Evolutionary conservation across 2,113 vertebrate species (phyloP).

Genomic region (Puma concolor): DNA sequence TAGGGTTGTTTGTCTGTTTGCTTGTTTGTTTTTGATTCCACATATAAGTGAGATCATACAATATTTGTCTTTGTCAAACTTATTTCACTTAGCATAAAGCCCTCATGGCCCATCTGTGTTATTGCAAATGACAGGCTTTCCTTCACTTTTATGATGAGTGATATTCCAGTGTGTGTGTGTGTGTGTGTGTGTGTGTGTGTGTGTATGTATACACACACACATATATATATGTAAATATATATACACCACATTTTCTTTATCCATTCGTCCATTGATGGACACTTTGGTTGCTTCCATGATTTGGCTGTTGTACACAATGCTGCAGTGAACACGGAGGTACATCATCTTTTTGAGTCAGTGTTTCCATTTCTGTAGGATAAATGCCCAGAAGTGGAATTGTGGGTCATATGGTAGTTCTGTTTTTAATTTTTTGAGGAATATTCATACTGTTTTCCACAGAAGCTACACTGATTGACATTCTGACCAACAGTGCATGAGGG

Average conservation of each 20-base stretch:
- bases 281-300: background rate
- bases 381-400: background rate
- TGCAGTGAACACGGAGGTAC: background rate
- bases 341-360: background rate
- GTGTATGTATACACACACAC: fast-evolving
- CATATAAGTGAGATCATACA: background rate
- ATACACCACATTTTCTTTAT: background rate
- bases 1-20: background rate
- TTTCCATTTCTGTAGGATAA: background rate
- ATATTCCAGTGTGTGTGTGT: background rate
- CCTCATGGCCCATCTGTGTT: background rate
- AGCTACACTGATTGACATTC: background rate
- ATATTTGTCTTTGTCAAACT: background rate
- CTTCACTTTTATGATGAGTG: background rate
- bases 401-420: background rate
- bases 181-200: no score
- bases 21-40: background rate
- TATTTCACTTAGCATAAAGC: background rate
- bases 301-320: background rate
- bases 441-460: background rate
- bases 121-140: background rate
- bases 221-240: no score
- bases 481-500: background rate
- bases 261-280: background rate
- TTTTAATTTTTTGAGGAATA: background rate